Evolutionary conservation across 2,888 invertebrate species (phyloP), one percentile per base, ranked within the genome.

Genomic region (Sarcophaga subvicina): DNA sequence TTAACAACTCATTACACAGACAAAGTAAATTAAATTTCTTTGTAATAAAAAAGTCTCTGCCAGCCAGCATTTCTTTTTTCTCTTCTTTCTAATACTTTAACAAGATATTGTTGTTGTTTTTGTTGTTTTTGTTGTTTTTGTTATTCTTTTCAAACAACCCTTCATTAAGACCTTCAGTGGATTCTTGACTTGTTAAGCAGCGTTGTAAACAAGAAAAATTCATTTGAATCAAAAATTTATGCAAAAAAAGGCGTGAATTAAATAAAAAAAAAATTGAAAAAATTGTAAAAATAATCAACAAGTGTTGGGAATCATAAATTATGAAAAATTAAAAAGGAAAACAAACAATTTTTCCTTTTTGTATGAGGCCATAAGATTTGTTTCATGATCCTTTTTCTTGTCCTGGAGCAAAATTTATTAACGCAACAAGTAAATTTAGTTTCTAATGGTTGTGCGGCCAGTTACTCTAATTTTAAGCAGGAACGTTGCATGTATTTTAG

Each of bases 261-360:
- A 17, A 54, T 17, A 17, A 54, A 17, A 54, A 54, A 49, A 49
- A 11, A 49, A 49, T 22, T 22, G 22, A 22, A 3, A 49, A 14
- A 62, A 83, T 63, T 20, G 69, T 47, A 70, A 69, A 60, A 67
- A 63, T n/a, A 80, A 79, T 80, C 80, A 84, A 80, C 80, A 84
- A 84, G 84, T 84, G 80, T 54, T 71, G 8, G 66, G 66, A 66
- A 49, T 45, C 69, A 64, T 80, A 71, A 27, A 76, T 71, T 37
- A 76, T 66, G 6, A 73, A 45, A 14, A 67, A 49, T 27, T 54
- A 37, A 17, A 66, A 62, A 73, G 20, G 14, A 20, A 59, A 14
- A 20, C 4, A 59, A 59, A 59, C 2, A 47, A 11, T 27, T 37
- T 37, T 37, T 37, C 37, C 8, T 37, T 37, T 37, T 37, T 8